Evolutionary conservation across 2,797 vertebrate species (phyloP).

Genomic region (Hirundo rustica): DNA sequence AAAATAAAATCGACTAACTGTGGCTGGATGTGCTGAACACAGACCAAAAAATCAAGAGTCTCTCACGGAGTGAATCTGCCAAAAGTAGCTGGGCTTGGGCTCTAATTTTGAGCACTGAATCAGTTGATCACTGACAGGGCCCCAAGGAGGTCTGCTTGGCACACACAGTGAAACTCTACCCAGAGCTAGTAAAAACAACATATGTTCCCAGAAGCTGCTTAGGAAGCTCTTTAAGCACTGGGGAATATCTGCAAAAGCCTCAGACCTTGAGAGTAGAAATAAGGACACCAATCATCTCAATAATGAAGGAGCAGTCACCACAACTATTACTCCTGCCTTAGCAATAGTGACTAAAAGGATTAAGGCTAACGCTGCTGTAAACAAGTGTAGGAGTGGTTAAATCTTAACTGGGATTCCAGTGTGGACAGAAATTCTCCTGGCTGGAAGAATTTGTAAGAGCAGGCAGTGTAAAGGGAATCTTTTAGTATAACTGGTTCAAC

Average conservation of each 20-base stretch:
- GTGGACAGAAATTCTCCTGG: neutral
- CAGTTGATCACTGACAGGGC: neutral
- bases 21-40: neutral
- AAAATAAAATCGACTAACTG: neutral
- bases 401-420: neutral
- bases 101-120: neutral
- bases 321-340: neutral
- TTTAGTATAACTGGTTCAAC: neutral
- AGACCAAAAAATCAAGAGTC: neutral
- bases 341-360: neutral
- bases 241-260: constrained; percentile 22
- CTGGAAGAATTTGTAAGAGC: neutral
- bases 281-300: neutral
- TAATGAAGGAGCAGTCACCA: neutral
- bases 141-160: constrained; percentile 8
- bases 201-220: constrained; percentile 64
- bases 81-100: neutral
- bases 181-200: constrained; percentile 59
- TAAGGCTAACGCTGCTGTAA: constrained; percentile 1
- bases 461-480: neutral
- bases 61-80: neutral
- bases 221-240: constrained; percentile 36
- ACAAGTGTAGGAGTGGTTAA: neutral
- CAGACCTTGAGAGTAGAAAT: constrained; percentile 2
- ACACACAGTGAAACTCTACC: constrained; percentile 22